These are phyloP conservation scores for Campoletis raptor DNA, from an alignment of 2,888 invertebrate species.

Conservation along the genomic window DNA sequence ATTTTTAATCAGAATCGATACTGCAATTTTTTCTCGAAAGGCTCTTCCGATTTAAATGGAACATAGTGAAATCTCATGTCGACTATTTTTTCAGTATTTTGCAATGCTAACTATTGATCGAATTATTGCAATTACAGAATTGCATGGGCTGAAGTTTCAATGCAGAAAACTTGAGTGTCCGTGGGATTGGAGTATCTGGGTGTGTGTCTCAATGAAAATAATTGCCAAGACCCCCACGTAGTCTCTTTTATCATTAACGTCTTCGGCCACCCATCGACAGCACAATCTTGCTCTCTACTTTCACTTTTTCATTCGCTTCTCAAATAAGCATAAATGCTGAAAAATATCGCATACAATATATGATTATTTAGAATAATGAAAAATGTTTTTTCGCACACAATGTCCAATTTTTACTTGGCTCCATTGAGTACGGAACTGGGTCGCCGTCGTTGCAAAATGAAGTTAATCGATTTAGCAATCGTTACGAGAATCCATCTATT, in stretches of 20 bases:
- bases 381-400: background rate
- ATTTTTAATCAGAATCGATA: background rate
- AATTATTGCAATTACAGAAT: conserved; percentile 12
- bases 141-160: background rate
- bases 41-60: background rate
- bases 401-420: conserved; percentile 1
- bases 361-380: background rate
- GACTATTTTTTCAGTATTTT: background rate
- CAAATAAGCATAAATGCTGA: conserved; percentile 14
- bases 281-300: conserved; percentile 72
- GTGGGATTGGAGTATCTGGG: too few relatives aligned
- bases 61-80: background rate
- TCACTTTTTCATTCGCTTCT: conserved; percentile 71
- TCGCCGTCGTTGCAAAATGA: conserved; percentile 2
- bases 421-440: background rate
- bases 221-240: background rate
- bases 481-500: background rate
- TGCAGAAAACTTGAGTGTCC: background rate
- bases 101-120: background rate
- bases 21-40: background rate
- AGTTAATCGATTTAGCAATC: background rate
- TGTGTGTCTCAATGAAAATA: conserved; percentile 6
- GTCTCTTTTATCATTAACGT: background rate
- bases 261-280: conserved; percentile 16
- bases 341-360: background rate